Conservation (phyloP, 92 coral and sea anemone genomes). For the Actinostola sp. region DNA sequence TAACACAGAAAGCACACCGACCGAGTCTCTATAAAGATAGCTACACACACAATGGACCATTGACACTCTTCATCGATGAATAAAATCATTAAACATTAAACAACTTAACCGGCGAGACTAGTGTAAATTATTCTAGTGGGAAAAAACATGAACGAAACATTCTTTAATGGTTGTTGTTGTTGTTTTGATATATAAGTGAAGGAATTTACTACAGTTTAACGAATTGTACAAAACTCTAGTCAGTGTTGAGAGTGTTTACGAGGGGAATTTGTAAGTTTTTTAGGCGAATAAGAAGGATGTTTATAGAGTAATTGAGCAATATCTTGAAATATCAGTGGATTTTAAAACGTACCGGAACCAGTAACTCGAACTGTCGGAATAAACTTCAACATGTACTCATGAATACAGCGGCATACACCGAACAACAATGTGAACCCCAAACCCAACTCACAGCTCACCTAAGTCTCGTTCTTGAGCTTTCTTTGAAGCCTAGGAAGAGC, state of each 20-base stretch:
- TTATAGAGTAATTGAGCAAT: conserved; percentile 9
- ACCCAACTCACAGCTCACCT: conserved; percentile 33
- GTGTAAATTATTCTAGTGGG: conserved; percentile 9
- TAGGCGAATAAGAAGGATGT: not conserved
- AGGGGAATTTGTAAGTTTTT: not conserved
- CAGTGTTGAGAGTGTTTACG: too few species aligned
- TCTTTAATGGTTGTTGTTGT: not conserved
- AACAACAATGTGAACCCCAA: too few species aligned
- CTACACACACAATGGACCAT: not conserved
- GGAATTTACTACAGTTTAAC: not conserved
- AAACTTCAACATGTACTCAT: not conserved
- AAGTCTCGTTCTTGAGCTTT: conserved; percentile 64
- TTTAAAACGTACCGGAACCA: too few species aligned
- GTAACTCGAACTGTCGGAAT: too few species aligned
- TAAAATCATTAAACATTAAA: conserved; percentile 18
- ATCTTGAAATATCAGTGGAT: conserved; percentile 1
- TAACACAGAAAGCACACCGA: not conserved
- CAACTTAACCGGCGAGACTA: conserved; percentile 12
- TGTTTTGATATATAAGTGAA: not conserved
- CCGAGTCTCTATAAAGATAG: not conserved
- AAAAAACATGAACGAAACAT: conserved; percentile 10
- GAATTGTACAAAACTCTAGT: not conserved
- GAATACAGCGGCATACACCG: too few species aligned
- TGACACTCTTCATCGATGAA: not conserved
- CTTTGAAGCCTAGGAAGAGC: conserved; percentile 49